A percentile compares a stretch with the other conserved stretches of the same genome.
Conservation (phyloP, 2,113 vertebrate species). For the Clarias gariepinus region DNA sequence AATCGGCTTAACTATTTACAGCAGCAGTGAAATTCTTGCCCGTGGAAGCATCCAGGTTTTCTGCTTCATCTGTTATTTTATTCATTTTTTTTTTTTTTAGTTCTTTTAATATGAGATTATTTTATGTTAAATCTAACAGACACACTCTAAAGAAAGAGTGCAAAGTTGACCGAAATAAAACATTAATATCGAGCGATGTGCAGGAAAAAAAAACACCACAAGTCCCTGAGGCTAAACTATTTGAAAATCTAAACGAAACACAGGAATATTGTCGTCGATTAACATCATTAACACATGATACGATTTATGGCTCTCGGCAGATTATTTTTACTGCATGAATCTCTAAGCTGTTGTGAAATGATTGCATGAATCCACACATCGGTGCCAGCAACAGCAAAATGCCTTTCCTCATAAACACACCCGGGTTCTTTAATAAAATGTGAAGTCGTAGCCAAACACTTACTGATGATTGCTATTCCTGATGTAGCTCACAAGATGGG, state of each 20-base stretch:
- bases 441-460: too few species aligned
- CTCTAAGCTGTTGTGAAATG: too few species aligned
- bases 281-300: neutral
- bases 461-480: too few species aligned
- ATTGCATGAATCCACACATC: too few species aligned
- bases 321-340: too few species aligned
- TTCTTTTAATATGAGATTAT: conserved; percentile 63
- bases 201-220: conserved; percentile 18
- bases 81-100: conserved; percentile 50
- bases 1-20: conserved; percentile 56
- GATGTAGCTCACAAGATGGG: too few species aligned
- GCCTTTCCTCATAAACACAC: too few species aligned
- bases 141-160: conserved; percentile 56
- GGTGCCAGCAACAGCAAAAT: too few species aligned
- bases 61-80: conserved; percentile 44
- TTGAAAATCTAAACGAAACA: too few species aligned
- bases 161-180: conserved; percentile 61
- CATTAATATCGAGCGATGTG: conserved; percentile 56
- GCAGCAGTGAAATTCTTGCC: conserved; percentile 54
- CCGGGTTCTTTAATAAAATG: too few species aligned
- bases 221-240: conserved; percentile 22
- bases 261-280: neutral
- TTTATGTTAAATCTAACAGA: conserved; percentile 63
- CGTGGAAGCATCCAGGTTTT: conserved; percentile 61
- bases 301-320: neutral